Evolutionary conservation across 2,113 vertebrate genomes (phyloP).

Genomic region (Solea senegalensis): DNA sequence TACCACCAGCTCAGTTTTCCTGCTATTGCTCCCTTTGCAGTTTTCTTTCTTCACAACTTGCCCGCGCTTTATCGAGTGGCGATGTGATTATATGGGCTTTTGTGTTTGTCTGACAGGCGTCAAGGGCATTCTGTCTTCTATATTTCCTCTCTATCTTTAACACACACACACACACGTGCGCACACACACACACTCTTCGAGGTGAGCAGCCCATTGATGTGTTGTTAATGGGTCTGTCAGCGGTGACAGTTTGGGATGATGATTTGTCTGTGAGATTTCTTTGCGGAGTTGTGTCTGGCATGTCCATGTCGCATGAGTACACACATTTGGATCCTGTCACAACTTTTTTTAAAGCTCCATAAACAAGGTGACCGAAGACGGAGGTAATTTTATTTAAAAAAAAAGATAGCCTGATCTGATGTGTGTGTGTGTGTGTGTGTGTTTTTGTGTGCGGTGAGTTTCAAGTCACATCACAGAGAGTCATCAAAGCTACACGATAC

Average conservation of each 20-base stretch:
- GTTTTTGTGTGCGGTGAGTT: slow-evolving; percentile 36
- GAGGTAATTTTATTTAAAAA: slow-evolving; percentile 59
- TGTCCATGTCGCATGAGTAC: slow-evolving; percentile 69
- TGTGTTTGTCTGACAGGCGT: slow-evolving; percentile 72
- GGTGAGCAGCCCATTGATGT: slow-evolving; percentile 64
- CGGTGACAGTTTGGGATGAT: slow-evolving; percentile 70
- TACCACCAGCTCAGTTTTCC: slow-evolving; percentile 32
- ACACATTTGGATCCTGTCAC: slow-evolving; percentile 77
- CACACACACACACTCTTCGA: not conserved
- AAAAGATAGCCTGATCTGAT: not conserved
- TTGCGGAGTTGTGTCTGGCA: slow-evolving; percentile 65
- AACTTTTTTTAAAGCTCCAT: slow-evolving; percentile 68
- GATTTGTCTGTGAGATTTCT: slow-evolving; percentile 70
- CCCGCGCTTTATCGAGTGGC: slow-evolving; percentile 58
- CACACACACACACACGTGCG: slow-evolving; percentile 25
- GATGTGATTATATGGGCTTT: slow-evolving; percentile 69
- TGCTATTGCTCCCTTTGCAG: slow-evolving; percentile 33
- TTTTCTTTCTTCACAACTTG: slow-evolving; percentile 17
- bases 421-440: slow-evolving; percentile 27
- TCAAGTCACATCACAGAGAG: slow-evolving; percentile 32
- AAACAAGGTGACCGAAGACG: slow-evolving; percentile 70
- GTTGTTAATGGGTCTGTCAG: slow-evolving; percentile 80
- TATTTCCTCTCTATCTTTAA: slow-evolving; percentile 52
- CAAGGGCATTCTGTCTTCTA: slow-evolving; percentile 70
- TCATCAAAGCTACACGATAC: slow-evolving; percentile 29